Evolutionary conservation across 2,113 vertebrate genomes (phyloP).

Genomic region (Atractosteus spatula): DNA sequence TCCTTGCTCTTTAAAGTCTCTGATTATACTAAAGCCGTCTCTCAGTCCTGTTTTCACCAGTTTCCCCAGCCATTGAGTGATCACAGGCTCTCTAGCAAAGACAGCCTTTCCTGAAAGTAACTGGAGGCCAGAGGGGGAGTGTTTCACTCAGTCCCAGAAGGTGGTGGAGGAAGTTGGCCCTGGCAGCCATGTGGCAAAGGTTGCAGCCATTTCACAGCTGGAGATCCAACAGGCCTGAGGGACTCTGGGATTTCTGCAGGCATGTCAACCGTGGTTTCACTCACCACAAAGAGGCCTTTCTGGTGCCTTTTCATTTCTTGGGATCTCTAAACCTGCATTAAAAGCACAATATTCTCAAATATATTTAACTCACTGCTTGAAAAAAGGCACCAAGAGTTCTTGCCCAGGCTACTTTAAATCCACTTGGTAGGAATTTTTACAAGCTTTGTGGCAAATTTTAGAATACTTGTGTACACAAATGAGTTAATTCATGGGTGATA

Average conservation of each 20-base stretch:
- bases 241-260: slow-evolving; percentile 24
- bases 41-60: neutral
- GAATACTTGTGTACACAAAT: neutral
- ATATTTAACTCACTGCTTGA: neutral
- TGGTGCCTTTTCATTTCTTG: slow-evolving; percentile 31
- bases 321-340: neutral
- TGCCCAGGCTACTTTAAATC: neutral
- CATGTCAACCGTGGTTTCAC: slow-evolving; percentile 36
- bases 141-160: neutral
- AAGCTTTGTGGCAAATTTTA: neutral
- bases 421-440: neutral
- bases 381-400: neutral
- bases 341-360: neutral
- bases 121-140: neutral
- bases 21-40: neutral
- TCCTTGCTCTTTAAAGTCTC: neutral
- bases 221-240: slow-evolving; percentile 27
- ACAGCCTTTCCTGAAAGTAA: neutral
- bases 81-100: neutral
- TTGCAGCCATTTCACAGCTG: slow-evolving; percentile 39
- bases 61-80: neutral
- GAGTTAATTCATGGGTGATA: slow-evolving; percentile 4
- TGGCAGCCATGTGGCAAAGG: slow-evolving; percentile 33
- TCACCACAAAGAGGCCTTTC: slow-evolving; percentile 55
- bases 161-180: slow-evolving; percentile 7